Evolutionary conservation across 2,113 vertebrate genomes (phyloP).

Genomic region (Lepisosteus oculatus): DNA sequence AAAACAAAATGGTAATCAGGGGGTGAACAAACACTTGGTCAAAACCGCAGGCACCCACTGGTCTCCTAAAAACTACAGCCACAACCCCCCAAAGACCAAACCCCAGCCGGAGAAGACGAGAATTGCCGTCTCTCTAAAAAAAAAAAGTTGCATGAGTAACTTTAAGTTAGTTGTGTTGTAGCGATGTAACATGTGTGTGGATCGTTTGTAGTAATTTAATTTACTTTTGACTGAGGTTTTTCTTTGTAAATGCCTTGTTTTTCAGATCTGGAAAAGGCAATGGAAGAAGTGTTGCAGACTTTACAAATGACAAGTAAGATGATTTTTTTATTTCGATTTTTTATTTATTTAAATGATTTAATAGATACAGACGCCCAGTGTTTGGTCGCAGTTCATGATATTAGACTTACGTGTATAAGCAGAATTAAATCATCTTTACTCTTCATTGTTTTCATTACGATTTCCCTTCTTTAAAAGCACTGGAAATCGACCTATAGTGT

Average conservation of each 20-base stretch:
- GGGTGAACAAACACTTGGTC: conserved; percentile 57
- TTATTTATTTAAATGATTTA: too few relatives aligned
- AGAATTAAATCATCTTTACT: too few relatives aligned
- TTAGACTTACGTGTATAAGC: too few relatives aligned
- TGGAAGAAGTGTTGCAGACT: neutral
- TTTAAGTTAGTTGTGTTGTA: conserved; percentile 14
- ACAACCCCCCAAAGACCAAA: neutral
- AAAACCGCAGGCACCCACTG: conserved; percentile 58
- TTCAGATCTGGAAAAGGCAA: conserved; percentile 1
- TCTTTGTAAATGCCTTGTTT: conserved; percentile 3
- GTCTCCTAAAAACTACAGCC: conserved; percentile 35
- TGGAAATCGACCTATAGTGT: too few relatives aligned
- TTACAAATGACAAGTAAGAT: conserved; percentile 10
- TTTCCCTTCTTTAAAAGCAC: too few relatives aligned
- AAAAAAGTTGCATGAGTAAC: conserved; percentile 19
- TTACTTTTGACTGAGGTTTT: neutral
- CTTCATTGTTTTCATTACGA: too few relatives aligned
- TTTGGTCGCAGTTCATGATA: too few relatives aligned
- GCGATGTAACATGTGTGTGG: neutral
- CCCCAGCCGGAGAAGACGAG: conserved; percentile 12
- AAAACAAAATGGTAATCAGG: conserved; percentile 70
- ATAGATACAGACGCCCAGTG: too few relatives aligned
- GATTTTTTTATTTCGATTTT: too few relatives aligned
- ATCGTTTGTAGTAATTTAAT: conserved; percentile 1
- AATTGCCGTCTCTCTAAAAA: conserved; percentile 7